A percentile compares a stretch with the other conserved stretches of the same genome.
These are phyloP conservation scores for Drosophila littoralis DNA, from an alignment of 1,140 invertebrate genomes.

Conservation along the genomic window DNA sequence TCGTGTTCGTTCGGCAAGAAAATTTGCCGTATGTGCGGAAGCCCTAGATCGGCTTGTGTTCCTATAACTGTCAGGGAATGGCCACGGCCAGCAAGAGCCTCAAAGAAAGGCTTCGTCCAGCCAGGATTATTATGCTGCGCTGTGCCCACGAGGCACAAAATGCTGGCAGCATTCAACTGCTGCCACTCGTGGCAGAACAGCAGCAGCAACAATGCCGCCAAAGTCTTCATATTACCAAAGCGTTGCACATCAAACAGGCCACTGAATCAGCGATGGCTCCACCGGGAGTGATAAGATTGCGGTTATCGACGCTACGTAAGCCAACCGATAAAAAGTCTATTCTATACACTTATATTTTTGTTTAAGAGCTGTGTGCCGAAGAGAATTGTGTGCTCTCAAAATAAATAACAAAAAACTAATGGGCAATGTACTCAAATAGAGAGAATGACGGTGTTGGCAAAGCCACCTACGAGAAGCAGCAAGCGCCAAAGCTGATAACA, in stretches of 20 bases:
- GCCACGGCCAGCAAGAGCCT: conserved; percentile 51
- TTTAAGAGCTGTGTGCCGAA: not conserved
- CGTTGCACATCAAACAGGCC: conserved; percentile 3
- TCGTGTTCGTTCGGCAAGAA: conserved; percentile 46
- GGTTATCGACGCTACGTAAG: not conserved
- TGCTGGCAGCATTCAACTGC: conserved; percentile 39
- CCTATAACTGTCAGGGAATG: conserved; percentile 50
- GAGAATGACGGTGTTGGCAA: not conserved
- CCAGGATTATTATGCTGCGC: conserved; percentile 50
- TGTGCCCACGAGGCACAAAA: conserved; percentile 56
- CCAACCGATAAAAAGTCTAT: not conserved
- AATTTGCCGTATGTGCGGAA: conserved; percentile 16
- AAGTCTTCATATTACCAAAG: conserved; percentile 40
- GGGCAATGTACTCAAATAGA: not conserved
- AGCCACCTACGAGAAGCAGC: not conserved
- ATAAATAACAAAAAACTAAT: not conserved
- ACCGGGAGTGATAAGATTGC: conserved; percentile 51
- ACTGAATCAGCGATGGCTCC: conserved; percentile 29
- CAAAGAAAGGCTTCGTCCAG: conserved; percentile 53
- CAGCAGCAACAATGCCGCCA: conserved; percentile 4
- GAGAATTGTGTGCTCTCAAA: not conserved
- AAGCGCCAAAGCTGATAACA: no score
- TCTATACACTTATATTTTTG: not conserved
- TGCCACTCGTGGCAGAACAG: conserved; percentile 20
- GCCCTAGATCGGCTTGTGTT: not conserved